Evolutionary conservation across 2,797 vertebrate species (phyloP), one percentile per base, ranked within the genome.

Genomic region (Avahi laniger): DNA sequence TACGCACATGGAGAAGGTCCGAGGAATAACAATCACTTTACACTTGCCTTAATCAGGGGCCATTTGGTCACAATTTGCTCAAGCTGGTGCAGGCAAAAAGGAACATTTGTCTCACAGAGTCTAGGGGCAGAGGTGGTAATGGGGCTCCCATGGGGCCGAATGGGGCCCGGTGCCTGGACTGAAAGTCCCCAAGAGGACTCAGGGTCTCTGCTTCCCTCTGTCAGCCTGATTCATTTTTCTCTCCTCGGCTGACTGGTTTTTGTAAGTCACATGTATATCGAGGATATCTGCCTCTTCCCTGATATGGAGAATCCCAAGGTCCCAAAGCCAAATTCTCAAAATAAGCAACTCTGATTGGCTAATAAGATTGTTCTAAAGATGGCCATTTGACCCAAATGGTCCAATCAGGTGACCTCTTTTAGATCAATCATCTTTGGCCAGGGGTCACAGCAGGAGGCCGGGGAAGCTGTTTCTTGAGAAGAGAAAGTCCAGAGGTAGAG

Each of bases 1-100:
- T 54, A 65, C 38, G 43, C 14, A 5, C 7, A n/a, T 1, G 3
- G 4, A 90, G 30, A 8, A 52, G 17, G 41, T 59, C 33, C 1
- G 33, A 92, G 63, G 65, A 91, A 30, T 91, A 91, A 48, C 57
- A 91, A 9, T 63, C 24, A 20, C 48, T 95, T 88, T 35, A 91
- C 11, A 46, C 12, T 80, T 82, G 75, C 89, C 15, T 84, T 70
- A 52, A 54, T 35, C 41, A 91, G 70, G 43, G 61, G 41, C 79
- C 83, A 72, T 96, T 97, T 97, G 96, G 89, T 87, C 54, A 93
- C 92, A 78, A 4, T 95, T 96, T 95, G 93, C 33, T 96, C 72
- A 38, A 73, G 65, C 14, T 91, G 89, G 54, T 81, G 89, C 88
- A 75, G 48, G 79, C 86, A 89, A 84, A 91, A 94, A 48, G 65